These are phyloP conservation scores for Dallia pectoralis DNA, from an alignment of 2,797 vertebrate genomes.

Conservation along the genomic window DNA sequence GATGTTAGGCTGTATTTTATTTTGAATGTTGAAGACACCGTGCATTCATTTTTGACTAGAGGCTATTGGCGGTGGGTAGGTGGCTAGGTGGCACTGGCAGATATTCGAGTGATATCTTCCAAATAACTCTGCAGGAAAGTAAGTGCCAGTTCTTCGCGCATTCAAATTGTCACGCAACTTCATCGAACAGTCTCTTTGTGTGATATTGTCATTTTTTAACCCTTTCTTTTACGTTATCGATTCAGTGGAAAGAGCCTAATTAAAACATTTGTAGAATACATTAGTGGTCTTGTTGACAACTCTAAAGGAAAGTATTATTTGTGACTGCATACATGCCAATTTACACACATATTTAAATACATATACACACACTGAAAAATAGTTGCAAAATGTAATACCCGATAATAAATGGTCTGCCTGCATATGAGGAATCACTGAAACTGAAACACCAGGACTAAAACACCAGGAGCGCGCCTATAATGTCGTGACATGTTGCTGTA, in stretches of 20 bases:
- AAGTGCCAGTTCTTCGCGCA: slow-evolving; percentile 8
- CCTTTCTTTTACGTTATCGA: background rate
- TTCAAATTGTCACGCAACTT: slow-evolving; percentile 29
- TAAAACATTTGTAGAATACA: background rate
- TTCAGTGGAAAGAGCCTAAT: background rate
- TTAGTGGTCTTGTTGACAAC: background rate
- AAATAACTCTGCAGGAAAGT: slow-evolving; percentile 29
- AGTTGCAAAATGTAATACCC: background rate
- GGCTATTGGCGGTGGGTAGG: background rate
- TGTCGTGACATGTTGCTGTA: background rate
- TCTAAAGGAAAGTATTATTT: background rate
- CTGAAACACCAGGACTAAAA: background rate
- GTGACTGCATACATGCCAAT: background rate
- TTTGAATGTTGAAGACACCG: background rate
- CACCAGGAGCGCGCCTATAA: background rate
- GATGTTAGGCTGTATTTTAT: background rate
- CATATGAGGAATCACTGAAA: background rate
- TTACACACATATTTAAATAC: background rate
- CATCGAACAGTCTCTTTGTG: background rate
- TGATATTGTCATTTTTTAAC: background rate
- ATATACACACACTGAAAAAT: background rate
- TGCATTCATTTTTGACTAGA: background rate
- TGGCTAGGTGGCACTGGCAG: slow-evolving; percentile 12
- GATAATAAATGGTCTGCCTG: background rate
- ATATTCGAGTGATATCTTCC: background rate